phyloP scores from a whole-genome alignment of 2,888 invertebrate species.

The Phlogophora meticulosa region DNA sequence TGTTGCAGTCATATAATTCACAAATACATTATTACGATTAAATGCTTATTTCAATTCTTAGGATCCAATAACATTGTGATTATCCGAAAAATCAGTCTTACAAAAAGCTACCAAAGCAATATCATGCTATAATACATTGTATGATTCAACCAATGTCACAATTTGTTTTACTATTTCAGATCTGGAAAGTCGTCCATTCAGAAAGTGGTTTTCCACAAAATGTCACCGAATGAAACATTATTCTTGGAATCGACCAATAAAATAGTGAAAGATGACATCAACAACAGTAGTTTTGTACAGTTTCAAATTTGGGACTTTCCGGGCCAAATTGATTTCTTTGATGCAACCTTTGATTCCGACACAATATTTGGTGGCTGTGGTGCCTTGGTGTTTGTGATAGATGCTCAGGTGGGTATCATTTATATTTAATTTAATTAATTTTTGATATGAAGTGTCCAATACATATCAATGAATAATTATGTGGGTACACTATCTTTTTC shows the following conservation, averaged over 20 bases:
- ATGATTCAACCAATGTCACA: not conserved
- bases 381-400: conserved; percentile 99
- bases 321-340: conserved; percentile 99
- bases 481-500: conserved; percentile 67
- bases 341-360: conserved; percentile 98
- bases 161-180: conserved; percentile 88
- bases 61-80: not conserved
- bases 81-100: not conserved
- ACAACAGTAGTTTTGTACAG: conserved; percentile 98
- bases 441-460: not conserved
- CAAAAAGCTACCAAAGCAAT: not conserved
- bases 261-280: conserved; percentile 99
- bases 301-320: conserved; percentile 99
- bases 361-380: conserved; percentile 99
- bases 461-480: not conserved
- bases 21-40: not conserved
- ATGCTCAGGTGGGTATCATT: conserved; percentile 94
- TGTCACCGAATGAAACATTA: conserved; percentile 99
- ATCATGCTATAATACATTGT: not conserved
- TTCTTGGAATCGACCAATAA: conserved; percentile 99
- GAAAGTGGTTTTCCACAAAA: conserved; percentile 99
- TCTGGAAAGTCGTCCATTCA: conserved; percentile 99
- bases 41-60: not conserved
- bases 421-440: not conserved
- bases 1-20: not conserved